Evolutionary conservation across 2,113 vertebrate genomes (phyloP), one percentile per base, ranked within the genome.

Genomic region (Strix uralensis): DNA sequence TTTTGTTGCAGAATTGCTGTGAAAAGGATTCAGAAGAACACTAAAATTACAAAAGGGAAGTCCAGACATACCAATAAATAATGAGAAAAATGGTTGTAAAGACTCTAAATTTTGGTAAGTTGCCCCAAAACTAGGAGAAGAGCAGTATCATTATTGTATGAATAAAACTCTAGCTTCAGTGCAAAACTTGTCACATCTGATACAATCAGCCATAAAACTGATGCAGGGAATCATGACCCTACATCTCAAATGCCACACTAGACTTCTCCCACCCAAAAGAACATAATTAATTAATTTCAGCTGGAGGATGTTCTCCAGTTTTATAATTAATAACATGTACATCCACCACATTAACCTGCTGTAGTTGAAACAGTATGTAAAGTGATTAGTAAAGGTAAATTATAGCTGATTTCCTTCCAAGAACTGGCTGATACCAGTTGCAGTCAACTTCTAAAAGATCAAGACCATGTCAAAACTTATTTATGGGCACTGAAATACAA

Each of bases 221-320:
- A 93, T 78, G 69, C 82, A 93, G 49, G 73, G 79, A 97, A 91
- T 95, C 92, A 38, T 95, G 97, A 98, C 96, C 96, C 71, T 40
- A 72, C 58, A 75, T 96, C 95, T 97, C 81, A 67, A 78, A 81
- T 71, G 92, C 84, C 82, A 93, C 88, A 90, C 81, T 85, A 84
- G 84, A 90, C 59, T 94, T 97, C 86, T 93, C 74, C 73, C 46
- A 94, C 80, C 77, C 74, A 81, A 90, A 96, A 88, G 80, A 97
- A 95, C 59, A 69, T 81, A 95, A 98, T 97, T 96, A 95, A 97
- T 97, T 98, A 94, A 95, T 96, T 97, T 97, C 81, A 92, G 42
- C 81, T 85, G 59, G 58, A 97, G 59, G 65, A 92, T 86, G 63
- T 95, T 95, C 88, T 96, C 42, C 85, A 90, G 66, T 70, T 95